Conservation (phyloP, 2,888 invertebrate genomes). For the Campoletis raptor region DNA sequence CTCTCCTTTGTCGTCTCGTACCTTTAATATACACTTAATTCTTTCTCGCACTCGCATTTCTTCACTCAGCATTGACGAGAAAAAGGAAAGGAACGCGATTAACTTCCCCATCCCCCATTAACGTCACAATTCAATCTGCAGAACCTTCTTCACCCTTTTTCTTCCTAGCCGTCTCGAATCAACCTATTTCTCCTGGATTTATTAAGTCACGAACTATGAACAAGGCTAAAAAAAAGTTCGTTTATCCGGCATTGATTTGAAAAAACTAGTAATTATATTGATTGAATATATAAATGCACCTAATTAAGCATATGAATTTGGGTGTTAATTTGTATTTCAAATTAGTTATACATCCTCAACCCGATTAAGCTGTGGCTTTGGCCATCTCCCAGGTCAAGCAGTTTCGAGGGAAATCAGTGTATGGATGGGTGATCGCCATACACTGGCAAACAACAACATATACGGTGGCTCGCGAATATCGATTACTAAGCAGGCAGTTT, state of each 20-base stretch:
- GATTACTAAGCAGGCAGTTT: neutral
- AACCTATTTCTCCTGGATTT: constrained; percentile 38
- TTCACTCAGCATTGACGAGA: constrained; percentile 7
- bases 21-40: constrained; percentile 10
- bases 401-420: neutral
- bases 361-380: neutral
- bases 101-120: neutral
- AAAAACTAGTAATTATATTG: neutral
- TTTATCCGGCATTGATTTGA: neutral
- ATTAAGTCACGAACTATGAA: constrained; percentile 20
- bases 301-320: neutral
- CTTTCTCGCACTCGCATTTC: constrained; percentile 19
- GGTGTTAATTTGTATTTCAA: neutral
- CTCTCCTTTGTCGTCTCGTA: constrained; percentile 10
- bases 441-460: neutral
- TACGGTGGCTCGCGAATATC: neutral
- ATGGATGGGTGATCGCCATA: neutral
- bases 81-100: constrained; percentile 15
- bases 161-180: constrained; percentile 7
- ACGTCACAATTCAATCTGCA: constrained; percentile 30
- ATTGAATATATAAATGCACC: neutral
- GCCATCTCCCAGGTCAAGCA: neutral
- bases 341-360: neutral
- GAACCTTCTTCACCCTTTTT: neutral
- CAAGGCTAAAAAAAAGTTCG: neutral